phyloP scores from a whole-genome alignment of 1,140 invertebrate species.

The Vanessa atalanta region DNA sequence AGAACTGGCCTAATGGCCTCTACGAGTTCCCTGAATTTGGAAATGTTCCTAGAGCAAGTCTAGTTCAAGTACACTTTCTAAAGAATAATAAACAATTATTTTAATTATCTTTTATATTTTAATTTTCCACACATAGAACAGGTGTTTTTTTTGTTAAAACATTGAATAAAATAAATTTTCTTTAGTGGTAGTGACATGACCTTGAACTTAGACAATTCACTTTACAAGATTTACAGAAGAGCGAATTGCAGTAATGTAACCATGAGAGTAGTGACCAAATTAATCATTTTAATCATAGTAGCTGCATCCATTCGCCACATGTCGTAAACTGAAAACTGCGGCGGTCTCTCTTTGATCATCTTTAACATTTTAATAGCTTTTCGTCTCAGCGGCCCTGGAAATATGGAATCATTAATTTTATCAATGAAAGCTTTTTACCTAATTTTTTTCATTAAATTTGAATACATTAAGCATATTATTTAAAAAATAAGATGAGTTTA shows the following conservation, averaged over 20 bases:
- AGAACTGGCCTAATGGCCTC: no score
- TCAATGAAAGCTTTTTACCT: neutral
- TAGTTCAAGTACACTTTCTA: no score
- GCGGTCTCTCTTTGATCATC: constrained; percentile 53
- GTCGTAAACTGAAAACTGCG: constrained; percentile 58
- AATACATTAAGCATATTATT: no score
- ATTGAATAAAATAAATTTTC: no score
- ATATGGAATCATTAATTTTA: neutral
- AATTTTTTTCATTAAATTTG: neutral
- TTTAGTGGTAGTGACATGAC: no score
- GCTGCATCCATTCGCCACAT: constrained; percentile 60
- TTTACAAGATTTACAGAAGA: constrained; percentile 38
- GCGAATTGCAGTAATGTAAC: constrained; percentile 60
- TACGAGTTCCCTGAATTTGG: no score
- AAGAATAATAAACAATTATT: no score
- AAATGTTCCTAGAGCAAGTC: no score
- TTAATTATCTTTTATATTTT: no score
- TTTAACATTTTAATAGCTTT: constrained; percentile 59
- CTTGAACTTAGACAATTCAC: neutral
- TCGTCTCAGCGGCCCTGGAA: constrained; percentile 57
- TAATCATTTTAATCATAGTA: constrained; percentile 48
- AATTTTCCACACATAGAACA: no score
- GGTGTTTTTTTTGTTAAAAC: no score
- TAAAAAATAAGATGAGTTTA: neutral
- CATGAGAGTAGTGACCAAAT: constrained; percentile 50